phyloP scores from a whole-genome alignment of 2,113 vertebrate species.

The Tenrec ecaudatus region DNA sequence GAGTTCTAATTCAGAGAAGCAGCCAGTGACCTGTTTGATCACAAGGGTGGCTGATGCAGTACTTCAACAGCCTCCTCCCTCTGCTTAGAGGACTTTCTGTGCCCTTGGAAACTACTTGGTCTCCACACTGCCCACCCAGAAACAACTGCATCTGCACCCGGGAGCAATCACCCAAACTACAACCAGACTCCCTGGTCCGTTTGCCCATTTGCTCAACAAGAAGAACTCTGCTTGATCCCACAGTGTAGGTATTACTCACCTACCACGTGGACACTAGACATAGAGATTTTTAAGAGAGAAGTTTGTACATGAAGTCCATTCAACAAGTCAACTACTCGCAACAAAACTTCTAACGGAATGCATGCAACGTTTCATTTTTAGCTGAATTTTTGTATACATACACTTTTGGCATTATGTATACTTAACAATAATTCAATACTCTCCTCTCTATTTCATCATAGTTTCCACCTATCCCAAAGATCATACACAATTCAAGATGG shows the following conservation, averaged over 20 bases:
- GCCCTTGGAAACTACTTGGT: not conserved
- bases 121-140: conserved; percentile 26
- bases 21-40: not conserved
- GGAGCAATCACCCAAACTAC: conserved; percentile 51
- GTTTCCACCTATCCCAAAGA: not conserved
- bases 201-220: conserved; percentile 16
- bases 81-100: not conserved
- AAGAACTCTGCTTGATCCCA: conserved; percentile 14
- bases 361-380: conserved; percentile 5
- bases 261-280: not conserved
- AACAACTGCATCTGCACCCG: not conserved
- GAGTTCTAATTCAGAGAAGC: not conserved
- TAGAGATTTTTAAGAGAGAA: conserved; percentile 7
- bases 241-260: not conserved
- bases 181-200: not conserved
- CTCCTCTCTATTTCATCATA: not conserved
- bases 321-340: not conserved
- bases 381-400: conserved; percentile 16
- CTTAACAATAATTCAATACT: conserved; percentile 4
- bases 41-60: not conserved
- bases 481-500: not conserved
- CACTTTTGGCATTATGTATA: not conserved
- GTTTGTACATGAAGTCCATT: not conserved
- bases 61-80: not conserved
- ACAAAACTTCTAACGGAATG: conserved; percentile 9